Conservation (phyloP, 2,888 invertebrate genomes). For the Dorcus hopei region DNA sequence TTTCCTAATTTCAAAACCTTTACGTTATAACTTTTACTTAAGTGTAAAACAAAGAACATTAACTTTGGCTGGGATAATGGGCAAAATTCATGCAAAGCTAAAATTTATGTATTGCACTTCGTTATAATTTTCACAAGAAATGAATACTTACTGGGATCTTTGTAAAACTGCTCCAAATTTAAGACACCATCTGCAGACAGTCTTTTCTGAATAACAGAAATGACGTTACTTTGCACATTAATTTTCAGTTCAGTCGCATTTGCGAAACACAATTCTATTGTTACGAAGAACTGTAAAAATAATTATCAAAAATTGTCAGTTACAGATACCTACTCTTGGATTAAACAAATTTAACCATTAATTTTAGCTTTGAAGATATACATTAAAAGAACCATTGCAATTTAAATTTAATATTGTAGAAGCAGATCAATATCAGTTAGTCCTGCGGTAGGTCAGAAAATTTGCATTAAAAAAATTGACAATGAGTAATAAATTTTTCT, state of each 20-base stretch:
- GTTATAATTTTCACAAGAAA: not conserved
- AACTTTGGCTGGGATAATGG: conserved; percentile 52
- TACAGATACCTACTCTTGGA: too few species aligned
- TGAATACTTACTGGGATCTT: conserved; percentile 44
- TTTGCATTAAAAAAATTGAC: too few species aligned
- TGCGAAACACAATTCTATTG: conserved; percentile 48
- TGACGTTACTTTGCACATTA: conserved; percentile 49
- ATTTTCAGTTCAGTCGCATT: conserved; percentile 49
- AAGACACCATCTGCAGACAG: conserved; percentile 42
- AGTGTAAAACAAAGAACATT: conserved; percentile 49
- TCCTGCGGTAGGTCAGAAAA: too few species aligned
- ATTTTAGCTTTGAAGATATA: too few species aligned
- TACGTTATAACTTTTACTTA: conserved; percentile 33
- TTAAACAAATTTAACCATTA: too few species aligned
- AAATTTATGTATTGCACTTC: not conserved
- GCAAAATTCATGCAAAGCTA: conserved; percentile 45
- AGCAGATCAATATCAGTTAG: too few species aligned
- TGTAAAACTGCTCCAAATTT: conserved; percentile 49
- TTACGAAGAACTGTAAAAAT: conserved; percentile 37
- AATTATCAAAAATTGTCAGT: too few species aligned
- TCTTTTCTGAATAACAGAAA: conserved; percentile 43
- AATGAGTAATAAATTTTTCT: too few species aligned
- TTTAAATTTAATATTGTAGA: too few species aligned
- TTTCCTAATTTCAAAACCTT: conserved; percentile 37
- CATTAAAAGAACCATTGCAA: too few species aligned